A percentile compares a stretch with the other conserved stretches of the same genome.
These are phyloP conservation scores for Leptothorax acervorum DNA, from an alignment of 2,888 invertebrate species.

Conservation along the genomic window DNA sequence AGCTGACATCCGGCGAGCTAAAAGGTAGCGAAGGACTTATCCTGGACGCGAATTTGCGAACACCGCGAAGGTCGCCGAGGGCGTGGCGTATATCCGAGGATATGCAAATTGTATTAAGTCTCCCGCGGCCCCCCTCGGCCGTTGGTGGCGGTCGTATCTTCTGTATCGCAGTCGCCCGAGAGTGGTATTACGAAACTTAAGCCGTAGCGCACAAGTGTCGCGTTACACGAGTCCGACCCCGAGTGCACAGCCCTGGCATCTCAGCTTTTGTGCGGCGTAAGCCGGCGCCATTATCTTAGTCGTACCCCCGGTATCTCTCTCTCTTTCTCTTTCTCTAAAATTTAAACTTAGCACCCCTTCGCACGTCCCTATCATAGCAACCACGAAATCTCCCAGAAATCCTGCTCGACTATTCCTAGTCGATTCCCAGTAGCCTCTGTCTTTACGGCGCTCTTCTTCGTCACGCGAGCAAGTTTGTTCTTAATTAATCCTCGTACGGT, in stretches of 20 bases:
- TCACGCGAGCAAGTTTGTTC: not conserved
- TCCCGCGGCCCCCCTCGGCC: constrained; percentile 57
- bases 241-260: constrained; percentile 49
- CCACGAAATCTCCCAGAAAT: constrained; percentile 54
- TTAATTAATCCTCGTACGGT: constrained; percentile 18
- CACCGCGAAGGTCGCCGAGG: constrained; percentile 25
- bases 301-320: constrained; percentile 23
- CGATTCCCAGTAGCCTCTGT: constrained; percentile 65
- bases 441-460: not conserved
- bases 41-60: constrained; percentile 12
- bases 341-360: constrained; percentile 21
- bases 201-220: constrained; percentile 83
- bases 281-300: constrained; percentile 77
- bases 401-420: constrained; percentile 57
- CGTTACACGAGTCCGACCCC: constrained; percentile 74
- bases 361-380: not conserved
- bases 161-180: constrained; percentile 77
- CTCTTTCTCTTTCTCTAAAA: constrained; percentile 24
- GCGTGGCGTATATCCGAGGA: constrained; percentile 64
- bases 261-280: constrained; percentile 75
- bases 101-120: constrained; percentile 82
- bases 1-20: not conserved
- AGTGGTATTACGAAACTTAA: constrained; percentile 83
- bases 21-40: not conserved
- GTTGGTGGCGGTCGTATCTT: constrained; percentile 69